phyloP scores from a whole-genome alignment of 2,113 vertebrate genomes.

The Myotis lucifugus region DNA sequence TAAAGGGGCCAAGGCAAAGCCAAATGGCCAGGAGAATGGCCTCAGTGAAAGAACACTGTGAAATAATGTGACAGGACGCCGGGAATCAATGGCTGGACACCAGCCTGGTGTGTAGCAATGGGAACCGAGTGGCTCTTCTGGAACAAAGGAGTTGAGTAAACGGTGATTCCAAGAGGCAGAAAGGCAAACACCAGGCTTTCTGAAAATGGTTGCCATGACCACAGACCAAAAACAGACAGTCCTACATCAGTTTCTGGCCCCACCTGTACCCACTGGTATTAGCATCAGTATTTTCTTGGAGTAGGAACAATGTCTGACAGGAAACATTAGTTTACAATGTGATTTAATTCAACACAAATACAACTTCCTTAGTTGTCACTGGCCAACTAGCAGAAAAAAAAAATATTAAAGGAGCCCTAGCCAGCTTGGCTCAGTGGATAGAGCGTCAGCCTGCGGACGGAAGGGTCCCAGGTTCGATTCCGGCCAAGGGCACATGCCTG shows the following conservation, averaged over 20 bases:
- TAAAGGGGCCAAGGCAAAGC: background rate
- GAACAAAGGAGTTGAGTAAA: constrained; percentile 23
- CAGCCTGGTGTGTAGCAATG: background rate
- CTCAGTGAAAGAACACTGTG: background rate
- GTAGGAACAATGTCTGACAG: background rate
- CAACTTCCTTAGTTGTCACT: background rate
- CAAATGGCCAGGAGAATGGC: background rate
- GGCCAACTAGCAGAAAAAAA: background rate
- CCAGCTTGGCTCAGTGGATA: no score
- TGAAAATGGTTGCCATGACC: background rate
- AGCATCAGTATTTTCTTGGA: background rate
- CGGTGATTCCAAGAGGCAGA: background rate
- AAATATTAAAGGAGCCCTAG: no score
- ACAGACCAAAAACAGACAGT: background rate
- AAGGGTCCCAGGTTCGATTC: no score
- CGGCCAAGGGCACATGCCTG: no score
- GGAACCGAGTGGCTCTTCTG: background rate
- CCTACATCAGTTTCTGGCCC: background rate
- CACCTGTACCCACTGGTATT: background rate
- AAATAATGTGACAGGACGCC: rapidly evolving
- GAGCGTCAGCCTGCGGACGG: no score
- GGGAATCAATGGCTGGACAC: background rate
- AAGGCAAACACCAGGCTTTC: constrained; percentile 8
- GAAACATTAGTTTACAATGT: background rate
- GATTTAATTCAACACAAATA: background rate